phyloP scores from a whole-genome alignment of 2,113 vertebrate genomes.

The Gorsachius goisagi region DNA sequence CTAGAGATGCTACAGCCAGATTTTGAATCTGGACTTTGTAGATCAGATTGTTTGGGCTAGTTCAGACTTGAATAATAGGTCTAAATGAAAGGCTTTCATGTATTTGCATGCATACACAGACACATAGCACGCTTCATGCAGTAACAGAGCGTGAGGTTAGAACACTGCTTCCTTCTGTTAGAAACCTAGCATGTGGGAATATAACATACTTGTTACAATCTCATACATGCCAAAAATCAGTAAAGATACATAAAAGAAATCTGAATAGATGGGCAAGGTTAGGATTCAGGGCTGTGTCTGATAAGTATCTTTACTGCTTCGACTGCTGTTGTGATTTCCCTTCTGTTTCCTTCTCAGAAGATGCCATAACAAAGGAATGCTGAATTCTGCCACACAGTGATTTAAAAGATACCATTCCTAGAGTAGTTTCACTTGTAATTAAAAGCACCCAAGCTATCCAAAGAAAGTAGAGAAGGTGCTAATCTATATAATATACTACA shows the following conservation, averaged over 20 bases:
- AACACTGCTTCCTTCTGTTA: not conserved
- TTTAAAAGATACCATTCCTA: not conserved
- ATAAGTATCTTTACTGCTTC: not conserved
- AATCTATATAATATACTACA: not conserved
- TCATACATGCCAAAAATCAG: not conserved
- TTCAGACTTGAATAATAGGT: not conserved
- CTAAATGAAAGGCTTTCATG: not conserved
- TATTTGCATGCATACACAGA: not conserved
- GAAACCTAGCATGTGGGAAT: not conserved
- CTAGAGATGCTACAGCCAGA: not conserved
- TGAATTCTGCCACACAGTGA: not conserved
- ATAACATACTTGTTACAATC: not conserved
- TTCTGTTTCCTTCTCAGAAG: not conserved
- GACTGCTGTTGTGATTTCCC: not conserved
- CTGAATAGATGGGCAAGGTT: not conserved
- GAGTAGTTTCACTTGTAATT: not conserved
- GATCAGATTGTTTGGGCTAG: not conserved
- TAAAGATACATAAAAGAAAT: not conserved
- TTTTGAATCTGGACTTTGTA: not conserved
- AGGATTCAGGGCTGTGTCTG: not conserved
- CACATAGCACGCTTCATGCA: not conserved
- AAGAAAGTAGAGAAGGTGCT: not conserved
- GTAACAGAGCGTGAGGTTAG: not conserved
- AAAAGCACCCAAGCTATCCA: not conserved
- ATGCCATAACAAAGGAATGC: not conserved